Base-by-base conservation (phyloP, 2,888 invertebrate species). In the Drosophila melanocephala region DNA sequence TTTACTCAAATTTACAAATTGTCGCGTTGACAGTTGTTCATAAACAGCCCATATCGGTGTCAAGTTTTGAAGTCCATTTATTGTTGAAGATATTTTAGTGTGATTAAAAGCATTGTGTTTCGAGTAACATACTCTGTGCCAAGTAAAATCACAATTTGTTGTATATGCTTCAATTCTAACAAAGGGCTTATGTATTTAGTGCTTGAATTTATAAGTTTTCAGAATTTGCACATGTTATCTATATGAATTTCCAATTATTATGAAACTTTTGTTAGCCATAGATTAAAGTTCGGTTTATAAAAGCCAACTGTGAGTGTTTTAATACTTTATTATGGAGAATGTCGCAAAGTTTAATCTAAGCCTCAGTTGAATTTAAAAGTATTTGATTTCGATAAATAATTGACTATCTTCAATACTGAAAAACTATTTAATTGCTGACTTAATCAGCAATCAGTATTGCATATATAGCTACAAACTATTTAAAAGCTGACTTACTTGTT, bases 1-100 rank as follows among this genome's bases (percentile, higher is more conserved):
- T 26, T 44, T 56, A 19, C 28, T 55, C 60, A 60, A 60, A 55
- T 42, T 57, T 33, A 60, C 56, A 69, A 69, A 55, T 42, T 52
- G 44, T 32, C 19, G 12, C 22, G 44, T 12, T 58, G 58, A 44
- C 44, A 58, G 58, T 32, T 22, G 12, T 1, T 32, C 44, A 58
- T 58, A 22, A 58, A 22, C 58, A 32, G 16, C 3, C 22, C 57
- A 30, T 57, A 30, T 39, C 42, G 30, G 58, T 12, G 1, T 4
- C 58, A 6, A 26, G 16, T 9, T 47, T 22, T 9, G 16, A 42
- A 16, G 39, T 52, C n/a, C 57, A 42, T 39, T 37, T 3, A 42
- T 39, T 39, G 28, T 10, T 28, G 16, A 5, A 10, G n/a, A 39
- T 22, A n/a, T 28, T n/a, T 39, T 12, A 14, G 42, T 42, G 30